phyloP scores from a whole-genome alignment of 2,888 invertebrate species.

The Rhagonycha lutea region DNA sequence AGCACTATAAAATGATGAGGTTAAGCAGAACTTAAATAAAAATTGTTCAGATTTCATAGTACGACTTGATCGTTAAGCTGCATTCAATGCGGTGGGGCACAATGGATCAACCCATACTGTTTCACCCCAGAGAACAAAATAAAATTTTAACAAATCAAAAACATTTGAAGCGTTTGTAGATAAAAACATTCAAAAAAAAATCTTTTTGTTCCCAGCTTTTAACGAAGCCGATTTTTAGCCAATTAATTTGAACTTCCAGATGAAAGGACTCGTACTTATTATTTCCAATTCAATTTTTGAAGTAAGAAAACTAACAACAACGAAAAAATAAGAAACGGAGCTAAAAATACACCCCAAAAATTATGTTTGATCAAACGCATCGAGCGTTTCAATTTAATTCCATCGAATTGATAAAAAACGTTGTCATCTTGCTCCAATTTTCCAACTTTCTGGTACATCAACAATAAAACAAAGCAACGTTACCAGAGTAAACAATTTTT shows the following conservation, averaged over 20 bases:
- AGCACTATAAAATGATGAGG: too few relatives aligned
- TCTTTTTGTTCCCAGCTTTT: not conserved
- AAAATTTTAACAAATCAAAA: not conserved
- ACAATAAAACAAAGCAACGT: not conserved
- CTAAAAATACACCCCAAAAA: slow-evolving; percentile 9
- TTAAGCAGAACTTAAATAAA: too few relatives aligned
- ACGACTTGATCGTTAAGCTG: too few relatives aligned
- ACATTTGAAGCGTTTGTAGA: not conserved
- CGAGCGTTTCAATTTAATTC: slow-evolving; percentile 11
- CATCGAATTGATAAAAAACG: slow-evolving; percentile 9
- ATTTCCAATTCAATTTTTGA: not conserved
- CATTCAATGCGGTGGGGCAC: too few relatives aligned
- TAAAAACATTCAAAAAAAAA: not conserved
- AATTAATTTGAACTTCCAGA: not conserved
- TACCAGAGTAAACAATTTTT: not conserved
- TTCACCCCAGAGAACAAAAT: not conserved
- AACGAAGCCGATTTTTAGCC: not conserved
- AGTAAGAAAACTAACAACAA: slow-evolving; percentile 3
- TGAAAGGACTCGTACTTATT: not conserved
- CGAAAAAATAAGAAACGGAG: not conserved
- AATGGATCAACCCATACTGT: too few relatives aligned
- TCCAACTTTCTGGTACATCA: not conserved
- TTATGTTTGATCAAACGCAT: slow-evolving; percentile 13
- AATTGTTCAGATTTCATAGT: too few relatives aligned
- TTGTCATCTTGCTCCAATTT: not conserved